phyloP scores from a whole-genome alignment of 2,888 invertebrate genomes.

The Sinelater perroti region DNA sequence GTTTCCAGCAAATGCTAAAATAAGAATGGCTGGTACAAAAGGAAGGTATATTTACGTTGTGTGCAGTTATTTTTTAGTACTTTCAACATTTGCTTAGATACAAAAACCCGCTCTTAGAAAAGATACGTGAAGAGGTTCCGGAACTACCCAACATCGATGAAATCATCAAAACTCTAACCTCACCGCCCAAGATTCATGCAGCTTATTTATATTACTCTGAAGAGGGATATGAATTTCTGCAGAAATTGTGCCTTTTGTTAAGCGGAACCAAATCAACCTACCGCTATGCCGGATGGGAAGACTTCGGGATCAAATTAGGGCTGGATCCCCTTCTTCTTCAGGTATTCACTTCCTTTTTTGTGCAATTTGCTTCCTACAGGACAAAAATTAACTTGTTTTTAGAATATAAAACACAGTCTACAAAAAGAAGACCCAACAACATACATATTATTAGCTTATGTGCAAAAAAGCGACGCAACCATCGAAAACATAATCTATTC shows the following conservation, averaged over 20 bases:
- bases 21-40: slow-evolving; percentile 15
- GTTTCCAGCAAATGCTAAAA: neutral
- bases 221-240: slow-evolving; percentile 22
- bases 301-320: slow-evolving; percentile 28
- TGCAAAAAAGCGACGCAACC: slow-evolving; percentile 31
- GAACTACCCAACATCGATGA: slow-evolving; percentile 17
- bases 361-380: no score
- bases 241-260: slow-evolving; percentile 29
- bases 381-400: slow-evolving; percentile 1
- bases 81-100: neutral
- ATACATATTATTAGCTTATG: slow-evolving; percentile 32
- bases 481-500: slow-evolving; percentile 30
- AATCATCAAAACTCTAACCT: slow-evolving; percentile 25
- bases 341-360: no score
- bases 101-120: slow-evolving; percentile 16
- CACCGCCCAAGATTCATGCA: slow-evolving; percentile 34
- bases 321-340: slow-evolving; percentile 30
- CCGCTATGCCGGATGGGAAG: slow-evolving; percentile 34
- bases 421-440: slow-evolving; percentile 35
- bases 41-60: slow-evolving; percentile 2
- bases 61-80: neutral
- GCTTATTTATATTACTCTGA: slow-evolving; percentile 28
- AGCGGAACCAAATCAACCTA: slow-evolving; percentile 26
- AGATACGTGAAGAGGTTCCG: slow-evolving; percentile 15
- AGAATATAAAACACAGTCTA: slow-evolving; percentile 29